Evolutionary conservation across 1,140 invertebrate genomes (phyloP).

Genomic region (Zeugodacus cucurbitae): DNA sequence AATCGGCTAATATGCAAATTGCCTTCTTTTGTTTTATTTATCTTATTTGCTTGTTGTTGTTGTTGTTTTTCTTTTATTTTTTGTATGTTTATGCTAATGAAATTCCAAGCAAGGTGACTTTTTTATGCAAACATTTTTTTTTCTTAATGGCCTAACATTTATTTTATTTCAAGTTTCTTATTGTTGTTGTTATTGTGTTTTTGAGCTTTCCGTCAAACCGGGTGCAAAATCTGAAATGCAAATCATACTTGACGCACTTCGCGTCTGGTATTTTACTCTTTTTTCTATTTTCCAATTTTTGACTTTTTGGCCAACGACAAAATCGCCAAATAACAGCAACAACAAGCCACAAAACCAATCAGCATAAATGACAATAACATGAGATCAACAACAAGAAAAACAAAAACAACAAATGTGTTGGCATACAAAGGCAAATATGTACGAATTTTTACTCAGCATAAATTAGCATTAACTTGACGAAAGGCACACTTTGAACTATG

Average conservation of each 20-base stretch:
- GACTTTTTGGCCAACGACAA: not conserved
- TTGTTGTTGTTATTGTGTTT: not conserved
- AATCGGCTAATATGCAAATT: not conserved
- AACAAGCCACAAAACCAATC: not conserved
- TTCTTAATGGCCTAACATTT: not conserved
- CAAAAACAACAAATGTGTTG: not conserved
- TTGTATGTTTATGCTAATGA: constrained; percentile 44
- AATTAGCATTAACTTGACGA: constrained; percentile 62
- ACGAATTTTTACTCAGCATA: constrained; percentile 46
- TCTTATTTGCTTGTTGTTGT: not conserved
- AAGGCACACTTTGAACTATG: constrained; percentile 55
- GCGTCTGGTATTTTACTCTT: constrained; percentile 16
- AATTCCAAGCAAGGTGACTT: constrained; percentile 64
- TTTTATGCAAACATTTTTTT: constrained; percentile 45
- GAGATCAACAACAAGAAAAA: not conserved
- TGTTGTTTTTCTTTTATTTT: not conserved
- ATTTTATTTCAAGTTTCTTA: not conserved
- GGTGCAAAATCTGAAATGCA: constrained; percentile 59
- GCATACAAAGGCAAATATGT: not conserved
- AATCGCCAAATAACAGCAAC: not conserved
- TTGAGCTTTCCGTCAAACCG: not conserved
- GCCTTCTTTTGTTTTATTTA: not conserved
- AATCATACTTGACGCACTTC: constrained; percentile 47
- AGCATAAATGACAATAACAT: not conserved
- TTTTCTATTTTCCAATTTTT: constrained; percentile 20